These are phyloP conservation scores for Pardalotus punctatus DNA, from an alignment of 2,113 vertebrate genomes.

Conservation along the genomic window DNA sequence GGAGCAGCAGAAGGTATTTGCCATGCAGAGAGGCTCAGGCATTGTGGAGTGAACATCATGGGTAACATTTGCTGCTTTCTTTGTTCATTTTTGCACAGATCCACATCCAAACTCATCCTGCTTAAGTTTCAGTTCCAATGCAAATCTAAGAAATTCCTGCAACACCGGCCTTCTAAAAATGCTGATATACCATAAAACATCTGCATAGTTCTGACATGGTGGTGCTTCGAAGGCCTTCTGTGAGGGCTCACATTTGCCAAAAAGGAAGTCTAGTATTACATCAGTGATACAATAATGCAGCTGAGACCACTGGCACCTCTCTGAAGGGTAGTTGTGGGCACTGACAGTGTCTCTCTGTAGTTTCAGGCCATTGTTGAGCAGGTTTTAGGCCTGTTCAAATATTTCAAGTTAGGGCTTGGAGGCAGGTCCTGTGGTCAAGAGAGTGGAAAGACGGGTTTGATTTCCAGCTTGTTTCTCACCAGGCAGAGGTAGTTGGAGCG, in stretches of 20 bases:
- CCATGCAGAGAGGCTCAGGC: too few relatives aligned
- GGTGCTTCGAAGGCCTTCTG: accelerated
- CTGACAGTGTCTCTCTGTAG: neutral
- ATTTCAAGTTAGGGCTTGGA: neutral
- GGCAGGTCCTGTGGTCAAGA: accelerated
- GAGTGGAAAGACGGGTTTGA: neutral
- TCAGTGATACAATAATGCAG: neutral
- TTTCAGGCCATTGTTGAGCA: neutral
- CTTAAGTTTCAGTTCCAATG: neutral
- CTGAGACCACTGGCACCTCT: neutral
- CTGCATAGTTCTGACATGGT: neutral
- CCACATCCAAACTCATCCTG: neutral
- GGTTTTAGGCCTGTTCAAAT: neutral
- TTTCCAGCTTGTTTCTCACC: neutral
- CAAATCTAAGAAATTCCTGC: neutral
- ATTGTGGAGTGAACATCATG: accelerated
- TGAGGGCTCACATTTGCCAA: neutral
- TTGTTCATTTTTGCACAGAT: neutral
- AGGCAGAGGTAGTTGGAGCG: neutral
- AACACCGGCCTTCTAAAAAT: neutral
- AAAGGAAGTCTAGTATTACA: neutral
- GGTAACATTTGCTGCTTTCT: accelerated
- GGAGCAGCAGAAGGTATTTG: neutral
- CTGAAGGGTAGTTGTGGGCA: neutral
- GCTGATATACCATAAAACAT: accelerated